phyloP scores from a whole-genome alignment of 1,140 invertebrate genomes.

The Drosophila pallidifrons region DNA sequence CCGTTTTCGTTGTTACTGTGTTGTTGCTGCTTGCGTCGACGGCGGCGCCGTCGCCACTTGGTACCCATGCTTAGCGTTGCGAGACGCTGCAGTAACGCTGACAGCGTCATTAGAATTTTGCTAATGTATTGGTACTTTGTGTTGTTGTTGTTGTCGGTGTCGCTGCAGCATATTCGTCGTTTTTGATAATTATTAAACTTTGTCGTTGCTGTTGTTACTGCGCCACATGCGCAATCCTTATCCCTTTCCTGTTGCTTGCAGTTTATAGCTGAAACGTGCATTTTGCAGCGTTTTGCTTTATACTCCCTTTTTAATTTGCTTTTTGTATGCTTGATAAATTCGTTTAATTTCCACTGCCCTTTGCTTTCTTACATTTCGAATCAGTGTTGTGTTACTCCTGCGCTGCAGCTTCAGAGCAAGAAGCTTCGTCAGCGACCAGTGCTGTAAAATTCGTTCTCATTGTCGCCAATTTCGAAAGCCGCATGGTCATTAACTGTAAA shows the following conservation, averaged over 20 bases:
- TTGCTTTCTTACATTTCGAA: slow-evolving; percentile 33
- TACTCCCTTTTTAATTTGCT: slow-evolving; percentile 32
- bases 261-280: slow-evolving; percentile 77
- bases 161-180: slow-evolving; percentile 36
- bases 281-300: slow-evolving; percentile 53
- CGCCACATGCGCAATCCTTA: slow-evolving; percentile 35
- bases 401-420: neutral
- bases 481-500: slow-evolving; percentile 34
- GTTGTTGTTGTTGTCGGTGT: slow-evolving; percentile 18
- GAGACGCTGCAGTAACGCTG: slow-evolving; percentile 50
- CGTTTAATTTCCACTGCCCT: slow-evolving; percentile 49
- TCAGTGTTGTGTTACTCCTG: slow-evolving; percentile 35
- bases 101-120: slow-evolving; percentile 67
- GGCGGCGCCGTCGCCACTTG: slow-evolving; percentile 71
- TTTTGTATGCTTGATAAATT: slow-evolving; percentile 67
- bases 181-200: slow-evolving; percentile 56
- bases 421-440: slow-evolving; percentile 41
- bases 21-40: slow-evolving; percentile 52
- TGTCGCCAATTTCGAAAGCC: neutral
- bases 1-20: slow-evolving; percentile 23
- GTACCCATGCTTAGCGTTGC: slow-evolving; percentile 57
- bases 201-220: slow-evolving; percentile 24
- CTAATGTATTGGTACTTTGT: slow-evolving; percentile 53
- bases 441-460: slow-evolving; percentile 44
- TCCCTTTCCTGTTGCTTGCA: slow-evolving; percentile 31